Evolutionary conservation across 2,113 vertebrate genomes (phyloP).

Genomic region (Sterrhoptilus dennistouni): DNA sequence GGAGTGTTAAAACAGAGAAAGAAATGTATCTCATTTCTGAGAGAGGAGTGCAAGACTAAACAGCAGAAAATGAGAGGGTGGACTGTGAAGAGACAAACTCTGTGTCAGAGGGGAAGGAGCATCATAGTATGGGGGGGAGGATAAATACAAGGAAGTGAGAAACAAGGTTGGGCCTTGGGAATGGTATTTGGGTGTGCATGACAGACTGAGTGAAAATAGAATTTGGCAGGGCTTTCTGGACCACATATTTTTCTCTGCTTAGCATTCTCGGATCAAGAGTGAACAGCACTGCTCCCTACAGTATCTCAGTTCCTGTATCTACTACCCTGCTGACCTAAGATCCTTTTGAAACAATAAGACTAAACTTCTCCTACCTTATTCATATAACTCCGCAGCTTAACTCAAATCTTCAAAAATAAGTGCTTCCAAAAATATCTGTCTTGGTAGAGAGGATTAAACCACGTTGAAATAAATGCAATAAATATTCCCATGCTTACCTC

Average conservation of each 20-base stretch:
- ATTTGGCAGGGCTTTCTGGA: neutral
- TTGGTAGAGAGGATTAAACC: neutral
- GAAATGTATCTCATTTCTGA: neutral
- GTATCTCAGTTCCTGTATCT: neutral
- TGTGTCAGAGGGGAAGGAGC: neutral
- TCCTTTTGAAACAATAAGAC: neutral
- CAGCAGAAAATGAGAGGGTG: neutral
- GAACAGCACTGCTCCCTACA: neutral
- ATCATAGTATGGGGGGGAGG: rapidly evolving
- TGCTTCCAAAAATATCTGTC: neutral
- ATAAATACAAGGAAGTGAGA: neutral
- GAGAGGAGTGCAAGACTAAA: neutral
- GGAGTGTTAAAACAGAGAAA: neutral
- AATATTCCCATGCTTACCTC: rapidly evolving
- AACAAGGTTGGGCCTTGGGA: neutral
- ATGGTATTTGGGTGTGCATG: neutral
- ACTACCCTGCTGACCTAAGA: neutral
- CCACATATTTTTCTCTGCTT: neutral
- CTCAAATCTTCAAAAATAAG: neutral
- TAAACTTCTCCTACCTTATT: neutral
- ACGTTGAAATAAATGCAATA: neutral
- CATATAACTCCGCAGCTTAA: neutral
- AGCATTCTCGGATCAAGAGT: neutral
- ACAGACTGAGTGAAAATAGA: neutral
- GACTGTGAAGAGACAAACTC: neutral